A percentile compares a stretch with the other conserved stretches of the same genome.
Evolutionary conservation across 2,113 vertebrate species (phyloP).

Genomic region (Origma solitaria): DNA sequence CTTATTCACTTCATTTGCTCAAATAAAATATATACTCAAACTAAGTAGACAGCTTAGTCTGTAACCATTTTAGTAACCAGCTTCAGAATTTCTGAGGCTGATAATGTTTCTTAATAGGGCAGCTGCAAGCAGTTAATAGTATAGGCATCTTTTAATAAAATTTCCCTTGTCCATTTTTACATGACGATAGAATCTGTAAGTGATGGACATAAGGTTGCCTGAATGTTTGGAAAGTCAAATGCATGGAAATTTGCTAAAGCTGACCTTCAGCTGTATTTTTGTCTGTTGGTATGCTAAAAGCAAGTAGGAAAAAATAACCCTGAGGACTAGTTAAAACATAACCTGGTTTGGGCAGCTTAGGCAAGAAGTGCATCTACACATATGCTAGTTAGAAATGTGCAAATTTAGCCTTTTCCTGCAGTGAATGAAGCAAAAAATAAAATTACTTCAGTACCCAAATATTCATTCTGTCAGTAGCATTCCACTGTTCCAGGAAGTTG

Average conservation of each 20-base stretch:
- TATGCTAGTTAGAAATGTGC: conserved; percentile 20
- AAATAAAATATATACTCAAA: conserved; percentile 8
- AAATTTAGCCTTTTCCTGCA: conserved; percentile 30
- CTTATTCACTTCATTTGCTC: conserved; percentile 49
- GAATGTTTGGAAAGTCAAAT: not conserved
- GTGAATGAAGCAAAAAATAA: conserved; percentile 16
- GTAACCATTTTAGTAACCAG: not conserved
- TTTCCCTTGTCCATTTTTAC: not conserved
- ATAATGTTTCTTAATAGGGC: not conserved
- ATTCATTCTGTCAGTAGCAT: conserved; percentile 34
- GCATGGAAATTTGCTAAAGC: not conserved
- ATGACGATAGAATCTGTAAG: not conserved
- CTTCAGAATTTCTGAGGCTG: not conserved
- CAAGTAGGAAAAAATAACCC: conserved; percentile 23
- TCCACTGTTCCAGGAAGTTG: conserved; percentile 25
- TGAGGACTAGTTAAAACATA: conserved; percentile 4
- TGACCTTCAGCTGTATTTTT: not conserved
- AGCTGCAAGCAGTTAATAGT: conserved; percentile 15
- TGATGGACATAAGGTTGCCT: not conserved
- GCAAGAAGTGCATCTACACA: conserved; percentile 24
- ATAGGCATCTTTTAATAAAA: not conserved
- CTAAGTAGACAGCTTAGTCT: not conserved
- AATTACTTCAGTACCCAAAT: conserved; percentile 15
- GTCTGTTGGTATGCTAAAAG: not conserved
- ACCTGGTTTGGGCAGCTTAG: not conserved